Evolutionary conservation across 2,888 invertebrate species (phyloP), one percentile per base, ranked within the genome.

Genomic region (Andrena camellia): DNA sequence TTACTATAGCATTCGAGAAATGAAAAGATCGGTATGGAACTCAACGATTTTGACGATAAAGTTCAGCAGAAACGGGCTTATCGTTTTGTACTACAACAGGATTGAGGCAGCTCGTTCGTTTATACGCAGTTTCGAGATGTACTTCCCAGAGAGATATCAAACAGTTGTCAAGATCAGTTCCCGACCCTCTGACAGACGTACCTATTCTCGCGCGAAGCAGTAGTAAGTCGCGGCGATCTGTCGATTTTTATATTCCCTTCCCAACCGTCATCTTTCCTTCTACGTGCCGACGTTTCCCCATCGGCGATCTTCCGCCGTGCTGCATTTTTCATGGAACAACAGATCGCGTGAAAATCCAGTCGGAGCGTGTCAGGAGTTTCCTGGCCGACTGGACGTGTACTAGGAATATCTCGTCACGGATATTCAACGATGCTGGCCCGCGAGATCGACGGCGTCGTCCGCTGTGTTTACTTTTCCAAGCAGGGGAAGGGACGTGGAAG

Each of bases 301-400:
- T 31, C 63, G 72, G 64, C 72, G 72, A 64, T 54, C 64, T 52
- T 66, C 72, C 69, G 66, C 50, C 26, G 50, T n/a, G 69, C 54
- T 82, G 73, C 77, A 82, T 82, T 83, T 83, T 81, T 83, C 83
- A 83, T 81, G 68, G 75, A 67, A 57, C 68, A 52, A 66, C 63
- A 70, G 64, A 54, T 69, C 48, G 42, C 23, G 64, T 10, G 73
- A 66, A 31, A 73, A 82, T 69, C 48, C 66, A 59, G 71, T 57
- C 68, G 59, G 17, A 59, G n/a, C 77, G 69, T 59, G 76, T 60
- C 66, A 57, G 52, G 67, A 10, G 63, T 68, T 69, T 54, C 33
- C 64, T 26, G 50, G 35, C 33, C 70, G 54, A 66, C 35, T 42
- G 48, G 54, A 60, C 67, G 26, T 3, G 26, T 1, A 20, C 10